Evolutionary conservation across 2,888 invertebrate species (phyloP).

Genomic region (Callinectes sapidus): DNA sequence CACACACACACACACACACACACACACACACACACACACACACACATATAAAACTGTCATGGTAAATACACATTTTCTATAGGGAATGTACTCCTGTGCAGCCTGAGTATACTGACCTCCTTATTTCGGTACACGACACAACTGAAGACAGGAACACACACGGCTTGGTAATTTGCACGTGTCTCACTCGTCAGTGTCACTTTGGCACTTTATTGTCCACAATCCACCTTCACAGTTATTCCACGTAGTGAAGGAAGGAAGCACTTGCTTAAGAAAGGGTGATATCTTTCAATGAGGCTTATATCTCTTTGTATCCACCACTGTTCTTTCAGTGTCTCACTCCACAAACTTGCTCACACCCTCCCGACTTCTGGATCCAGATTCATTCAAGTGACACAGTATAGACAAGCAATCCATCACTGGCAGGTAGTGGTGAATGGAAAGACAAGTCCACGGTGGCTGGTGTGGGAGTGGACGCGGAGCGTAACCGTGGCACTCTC

Average conservation of each 20-base stretch:
- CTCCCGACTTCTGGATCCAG: slow-evolving; percentile 46
- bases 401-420: slow-evolving; percentile 36
- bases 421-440: neutral
- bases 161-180: neutral
- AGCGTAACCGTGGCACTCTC: neutral
- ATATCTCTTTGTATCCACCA: neutral
- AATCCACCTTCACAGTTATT: slow-evolving; percentile 22
- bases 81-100: neutral
- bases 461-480: neutral
- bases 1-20: slow-evolving; percentile 12
- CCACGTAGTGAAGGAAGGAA: neutral
- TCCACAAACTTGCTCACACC: neutral
- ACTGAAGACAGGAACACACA: slow-evolving; percentile 14
- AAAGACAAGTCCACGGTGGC: neutral
- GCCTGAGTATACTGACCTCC: neutral
- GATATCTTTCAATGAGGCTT: neutral
- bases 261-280: neutral
- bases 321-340: slow-evolving; percentile 13
- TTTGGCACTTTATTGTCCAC: slow-evolving; percentile 26
- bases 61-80: neutral
- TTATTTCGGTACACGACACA: neutral
- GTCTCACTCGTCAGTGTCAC: slow-evolving; percentile 24
- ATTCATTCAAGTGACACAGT: slow-evolving; percentile 40
- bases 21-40: slow-evolving; percentile 3
- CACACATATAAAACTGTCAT: neutral